Evolutionary conservation across 2,797 vertebrate genomes (phyloP), one percentile per base, ranked within the genome.

Genomic region (Phoeniculus purpureus): DNA sequence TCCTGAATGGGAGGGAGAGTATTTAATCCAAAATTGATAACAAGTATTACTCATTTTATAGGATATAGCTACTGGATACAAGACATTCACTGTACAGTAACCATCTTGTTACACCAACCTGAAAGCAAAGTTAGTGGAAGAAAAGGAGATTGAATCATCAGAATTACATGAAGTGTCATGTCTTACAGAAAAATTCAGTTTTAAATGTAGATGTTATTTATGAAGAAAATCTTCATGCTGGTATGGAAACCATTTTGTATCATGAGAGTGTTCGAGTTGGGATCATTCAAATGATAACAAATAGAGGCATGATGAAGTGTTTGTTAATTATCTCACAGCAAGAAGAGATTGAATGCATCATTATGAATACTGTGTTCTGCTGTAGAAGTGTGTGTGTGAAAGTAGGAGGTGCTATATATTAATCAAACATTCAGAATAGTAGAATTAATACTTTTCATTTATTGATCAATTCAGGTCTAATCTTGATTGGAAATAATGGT

Each of bases 401-500:
- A 92, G 60, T 56, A 72, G 50, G 58, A 81, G 59, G 82, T 81
- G 48, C 21, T 81, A 32, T 59, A 20, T 51, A 11, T 81, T 78
- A 89, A 62, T 62, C 10, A 68, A 75, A 31, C 31, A 22, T 54
- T 64, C 13, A 81, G 68, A 83, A 29, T 72, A 58, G 80, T 68
- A 73, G 32, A 85, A 87, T 62, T 48, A 81, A 72, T 91, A 48
- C 15, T 76, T 94, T 81, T 76, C 8, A 51, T 81, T 81, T 66
- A 29, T 89, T 86, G 48, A 59, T 85, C 71, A 82, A 14, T 89
- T 83, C 31, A 89, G 37, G 26, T 87, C 18, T 86, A 7, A 67
- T 84, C n/a, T 81, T 18, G 27, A n/a, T 81, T 64, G 52, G 65
- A 86, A 84, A 61, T 66, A 20, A 56, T 81, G 56, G n/a, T 40